Percentiles rank a stretch among this genome's conserved stretches.
These are phyloP conservation scores for Threskiornis aethiopicus DNA, from an alignment of 2,797 vertebrate species.

Conservation along the genomic window DNA sequence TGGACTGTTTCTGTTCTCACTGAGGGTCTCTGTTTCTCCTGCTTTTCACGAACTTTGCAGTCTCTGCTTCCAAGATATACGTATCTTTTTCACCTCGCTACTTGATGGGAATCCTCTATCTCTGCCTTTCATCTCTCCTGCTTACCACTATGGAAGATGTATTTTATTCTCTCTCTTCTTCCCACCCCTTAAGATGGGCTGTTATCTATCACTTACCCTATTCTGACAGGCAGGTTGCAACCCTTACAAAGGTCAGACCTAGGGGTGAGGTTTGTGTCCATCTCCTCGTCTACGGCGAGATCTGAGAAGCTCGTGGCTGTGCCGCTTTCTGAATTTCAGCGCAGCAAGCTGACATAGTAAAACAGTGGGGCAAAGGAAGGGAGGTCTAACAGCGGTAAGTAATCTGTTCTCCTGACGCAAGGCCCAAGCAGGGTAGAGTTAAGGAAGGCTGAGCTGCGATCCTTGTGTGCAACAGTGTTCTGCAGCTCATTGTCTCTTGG, in stretches of 20 bases:
- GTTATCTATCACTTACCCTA: not conserved
- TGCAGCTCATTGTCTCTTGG: not conserved
- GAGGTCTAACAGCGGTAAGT: not conserved
- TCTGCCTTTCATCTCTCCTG: slow-evolving; percentile 44
- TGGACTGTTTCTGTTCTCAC: not conserved
- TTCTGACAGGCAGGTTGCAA: not conserved
- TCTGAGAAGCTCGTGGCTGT: not conserved
- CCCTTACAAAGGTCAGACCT: slow-evolving; percentile 19
- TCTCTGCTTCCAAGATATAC: not conserved
- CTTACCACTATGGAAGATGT: not conserved
- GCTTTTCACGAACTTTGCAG: not conserved
- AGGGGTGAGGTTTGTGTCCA: not conserved
- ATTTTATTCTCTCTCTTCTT: slow-evolving; percentile 1
- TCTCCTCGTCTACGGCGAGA: not conserved
- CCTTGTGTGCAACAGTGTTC: not conserved
- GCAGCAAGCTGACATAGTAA: not conserved
- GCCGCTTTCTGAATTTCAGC: not conserved
- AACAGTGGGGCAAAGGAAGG: not conserved
- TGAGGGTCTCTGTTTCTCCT: not conserved
- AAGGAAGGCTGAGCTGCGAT: not conserved
- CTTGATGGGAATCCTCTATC: not conserved
- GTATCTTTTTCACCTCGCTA: slow-evolving; percentile 1
- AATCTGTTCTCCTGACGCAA: not conserved
- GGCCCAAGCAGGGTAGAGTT: not conserved
- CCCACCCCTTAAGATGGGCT: not conserved